A percentile compares a stretch with the other conserved stretches of the same genome.
Evolutionary conservation across 2,888 invertebrate species (phyloP).

Genomic region (Diarsia rubi): DNA sequence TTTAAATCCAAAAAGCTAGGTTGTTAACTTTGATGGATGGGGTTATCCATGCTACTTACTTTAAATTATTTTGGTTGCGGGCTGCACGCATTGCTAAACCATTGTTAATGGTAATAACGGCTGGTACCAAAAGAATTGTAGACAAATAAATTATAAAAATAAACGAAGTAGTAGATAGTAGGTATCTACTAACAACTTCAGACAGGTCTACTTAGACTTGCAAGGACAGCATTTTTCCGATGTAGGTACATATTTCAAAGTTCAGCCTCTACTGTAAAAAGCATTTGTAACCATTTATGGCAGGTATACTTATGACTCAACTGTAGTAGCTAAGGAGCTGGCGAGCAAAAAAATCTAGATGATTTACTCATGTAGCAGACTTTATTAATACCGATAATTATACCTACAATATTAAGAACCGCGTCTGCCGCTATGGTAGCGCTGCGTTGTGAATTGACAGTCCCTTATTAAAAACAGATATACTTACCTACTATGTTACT

Average conservation of each 20-base stretch:
- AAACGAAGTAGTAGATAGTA: no score
- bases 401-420: no score
- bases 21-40: constrained; percentile 29
- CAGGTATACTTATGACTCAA: background rate
- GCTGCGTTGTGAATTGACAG: no score
- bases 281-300: background rate
- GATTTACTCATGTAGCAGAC: no score
- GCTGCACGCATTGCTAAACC: constrained; percentile 36
- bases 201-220: background rate
- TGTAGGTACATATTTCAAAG: background rate
- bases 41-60: constrained; percentile 20
- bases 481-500: no score
- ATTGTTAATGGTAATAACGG: background rate
- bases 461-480: no score
- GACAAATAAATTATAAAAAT: constrained; percentile 25
- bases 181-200: background rate
- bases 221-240: background rate
- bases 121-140: constrained; percentile 14
- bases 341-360: no score
- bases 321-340: no score
- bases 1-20: background rate
- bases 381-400: no score
- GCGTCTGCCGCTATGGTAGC: no score
- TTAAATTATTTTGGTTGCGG: constrained; percentile 32
- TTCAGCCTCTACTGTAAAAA: background rate